Evolutionary conservation across 1,140 invertebrate genomes (phyloP), one percentile per base, ranked within the genome.

Genomic region (Lethrus apterus): DNA sequence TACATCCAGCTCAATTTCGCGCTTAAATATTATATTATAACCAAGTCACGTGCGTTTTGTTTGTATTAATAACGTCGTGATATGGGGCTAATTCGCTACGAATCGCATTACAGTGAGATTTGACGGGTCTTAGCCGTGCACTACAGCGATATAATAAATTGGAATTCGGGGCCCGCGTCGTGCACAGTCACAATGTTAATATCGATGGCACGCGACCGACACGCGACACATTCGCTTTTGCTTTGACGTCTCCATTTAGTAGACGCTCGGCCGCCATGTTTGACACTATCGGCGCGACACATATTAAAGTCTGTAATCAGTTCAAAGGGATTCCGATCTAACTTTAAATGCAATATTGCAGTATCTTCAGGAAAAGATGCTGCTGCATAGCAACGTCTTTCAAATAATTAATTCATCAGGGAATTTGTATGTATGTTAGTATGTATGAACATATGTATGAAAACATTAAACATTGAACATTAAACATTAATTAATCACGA

Each of bases 261-360:
- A 18, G 13, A 15, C 38, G 21, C 9, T 17, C 15, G 23, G 20
- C 23, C 38, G 38, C 29, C 38, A 41, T 41, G 29, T 41, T 41
- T 41, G 38, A 41, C 38, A 41, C 38, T 41, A 41, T 41, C 38
- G 29, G 38, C 29, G 38, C 38, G 23, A 41, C 20, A 18, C 38
- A 41, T 41, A 41, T 41, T 41, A 41, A 41, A 41, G 18, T 21
- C 23, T 20, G n/a, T 20, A 20, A 20, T 17, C 23, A n/a, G 13
- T 11, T 36, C 34, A 36, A 36, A 36, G 34, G 19, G 34, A 36
- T 36, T 36, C 17, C 34, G 13, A 11, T 2, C 34, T 17, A 20
- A 20, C 34, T 20, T 9, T 9, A 19, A 36, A 19, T 36, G 34
- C 34, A 36, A 36, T 36, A 36, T 36, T 36, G 19, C 34, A 36